Percentiles rank a stretch among this genome's conserved stretches.
Evolutionary conservation across 2,797 vertebrate species (phyloP).

Genomic region (Schizopygopsis malacanthus): DNA sequence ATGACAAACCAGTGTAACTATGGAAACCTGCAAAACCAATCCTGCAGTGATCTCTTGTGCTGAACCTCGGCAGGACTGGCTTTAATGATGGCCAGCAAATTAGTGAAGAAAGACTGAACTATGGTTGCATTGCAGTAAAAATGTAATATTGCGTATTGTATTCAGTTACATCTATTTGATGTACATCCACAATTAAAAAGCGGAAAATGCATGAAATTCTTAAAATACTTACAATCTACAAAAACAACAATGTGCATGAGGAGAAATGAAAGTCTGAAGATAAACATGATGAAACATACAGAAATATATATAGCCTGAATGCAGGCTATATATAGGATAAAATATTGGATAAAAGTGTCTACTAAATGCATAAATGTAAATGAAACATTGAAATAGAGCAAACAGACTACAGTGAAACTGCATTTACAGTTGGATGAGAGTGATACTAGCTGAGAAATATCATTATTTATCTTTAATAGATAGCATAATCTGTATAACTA

Average conservation of each 20-base stretch:
- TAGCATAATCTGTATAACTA: background rate
- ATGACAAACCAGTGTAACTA: background rate
- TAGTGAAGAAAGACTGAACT: background rate
- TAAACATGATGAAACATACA: background rate
- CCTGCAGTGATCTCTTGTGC: slow-evolving; percentile 23
- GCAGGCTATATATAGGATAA: no score
- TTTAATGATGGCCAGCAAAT: background rate
- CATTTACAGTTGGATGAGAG: background rate
- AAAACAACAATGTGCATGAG: no score
- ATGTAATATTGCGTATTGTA: background rate
- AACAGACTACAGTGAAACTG: no score
- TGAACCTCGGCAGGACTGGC: background rate
- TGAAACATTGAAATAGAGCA: background rate
- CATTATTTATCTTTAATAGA: background rate
- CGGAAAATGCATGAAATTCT: background rate
- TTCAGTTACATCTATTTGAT: background rate
- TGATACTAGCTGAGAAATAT: background rate
- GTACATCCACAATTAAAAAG: background rate
- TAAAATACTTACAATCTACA: background rate
- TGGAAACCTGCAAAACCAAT: background rate
- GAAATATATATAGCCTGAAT: no score
- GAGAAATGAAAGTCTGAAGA: no score
- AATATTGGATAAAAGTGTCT: no score
- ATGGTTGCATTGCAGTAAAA: background rate
- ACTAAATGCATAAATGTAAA: no score